Base-by-base conservation (phyloP, 2,113 vertebrate genomes). In the Apteryx owenii region DNA sequence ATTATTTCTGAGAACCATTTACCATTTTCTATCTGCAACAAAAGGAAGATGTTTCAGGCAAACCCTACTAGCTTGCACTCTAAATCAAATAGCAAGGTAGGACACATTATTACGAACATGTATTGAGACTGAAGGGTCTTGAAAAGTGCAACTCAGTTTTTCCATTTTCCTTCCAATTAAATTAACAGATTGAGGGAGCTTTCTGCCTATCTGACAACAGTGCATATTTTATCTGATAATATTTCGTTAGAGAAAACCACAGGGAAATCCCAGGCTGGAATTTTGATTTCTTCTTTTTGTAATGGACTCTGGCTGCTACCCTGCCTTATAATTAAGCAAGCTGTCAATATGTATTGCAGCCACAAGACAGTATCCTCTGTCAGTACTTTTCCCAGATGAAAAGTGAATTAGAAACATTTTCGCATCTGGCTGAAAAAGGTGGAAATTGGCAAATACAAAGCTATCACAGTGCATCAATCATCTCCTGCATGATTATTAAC, bases 91-190 rank as follows among this genome's bases (percentile, higher is more conserved):
- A 93, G 51, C 36, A 85, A 90, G 84, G 26, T 38, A 92, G 38
- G 38, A 68, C 19, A 80, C 51, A 85, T 80, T 90, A 80, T 90
- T 93, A 76, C 42, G 77, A 89, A 33, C 53, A 61, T 14, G 0
- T 10, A 81, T 40, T 64, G 73, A 94, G 53, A 40, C 62, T 73
- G 50, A 85, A 88, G 44, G 65, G 28, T 80, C 84, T 38, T 82
- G 70, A 94, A 95, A 97, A 90, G 18, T 65, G 22, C 21, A 82
- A 38, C 28, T 69, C 38, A 50, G 65, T 18, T 69, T 92, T 95
- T 85, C 31, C 21, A 75, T 90, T 81, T 69, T 77, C 66, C 58
- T 96, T 93, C 60, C 81, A 92, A 93, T 93, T 97, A 97, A 85
- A 90, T 89, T 81, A 89, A 71, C 66, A 81, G 62, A 88, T 23